Evolutionary conservation across 2,113 vertebrate species (phyloP), one percentile per base, ranked within the genome.

Genomic region (Caranx ignobilis): DNA sequence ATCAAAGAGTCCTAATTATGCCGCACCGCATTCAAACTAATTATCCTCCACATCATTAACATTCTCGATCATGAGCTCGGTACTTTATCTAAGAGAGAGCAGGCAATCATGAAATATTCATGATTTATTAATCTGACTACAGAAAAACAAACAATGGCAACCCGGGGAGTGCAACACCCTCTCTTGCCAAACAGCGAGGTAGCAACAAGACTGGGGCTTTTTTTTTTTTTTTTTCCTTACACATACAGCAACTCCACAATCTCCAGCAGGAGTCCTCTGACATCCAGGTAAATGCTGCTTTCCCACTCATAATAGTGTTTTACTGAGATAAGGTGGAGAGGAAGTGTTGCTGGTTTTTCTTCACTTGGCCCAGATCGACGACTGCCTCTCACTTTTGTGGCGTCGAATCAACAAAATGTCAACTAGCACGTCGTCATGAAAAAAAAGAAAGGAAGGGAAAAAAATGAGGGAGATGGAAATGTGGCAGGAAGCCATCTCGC

Each of bases 31-130:
- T 91, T 93, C 76, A 71, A 71, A 88, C 92, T 91, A 93, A 95
- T 93, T 92, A 94, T 86, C 87, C 76, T 54, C 56, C 43, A 35
- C 89, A 83, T 83, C 91, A 94, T 94, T 94, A 92, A 86, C 92
- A 93, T 93, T 91, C 91, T 80, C 81, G 87, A 81, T 90, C 91
- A 81, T 55, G 10, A 74, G 83, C 81, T 8, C 0, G 72, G 63
- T 75, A 66, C 86, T 93, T 92, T 92, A 94, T 93, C 90, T 88
- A 65, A 86, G 85, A 73, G 89, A 76, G 87, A 81, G 73, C 85
- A 86, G 89, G 88, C 85, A 16, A 85, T 82, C 85, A 93, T 94
- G 89, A 95, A 94, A 94, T 92, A 94, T 94, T 93, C 94, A 95
- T 93, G 82, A 91, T 76, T 94, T 94, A 94, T 94, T 94, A 91